Conservation (phyloP, 2,888 invertebrate genomes). For the Drosophila mimetica region DNA sequence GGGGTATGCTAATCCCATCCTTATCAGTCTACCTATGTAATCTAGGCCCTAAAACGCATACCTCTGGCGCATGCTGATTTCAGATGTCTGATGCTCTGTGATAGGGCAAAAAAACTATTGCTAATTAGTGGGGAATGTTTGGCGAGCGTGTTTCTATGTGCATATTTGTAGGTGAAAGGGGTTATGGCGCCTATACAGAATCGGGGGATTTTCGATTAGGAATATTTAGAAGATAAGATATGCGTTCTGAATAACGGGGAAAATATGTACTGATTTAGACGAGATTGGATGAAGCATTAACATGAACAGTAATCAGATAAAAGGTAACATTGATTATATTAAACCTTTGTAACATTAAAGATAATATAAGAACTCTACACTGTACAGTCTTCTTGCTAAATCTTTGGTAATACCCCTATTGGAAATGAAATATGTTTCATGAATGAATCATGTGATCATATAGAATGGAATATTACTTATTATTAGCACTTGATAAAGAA, state of each 20-base stretch:
- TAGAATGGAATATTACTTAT: no score
- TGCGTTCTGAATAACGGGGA: not conserved
- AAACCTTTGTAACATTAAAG: no score
- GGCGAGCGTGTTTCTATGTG: constrained; percentile 30
- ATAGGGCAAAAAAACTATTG: constrained; percentile 17
- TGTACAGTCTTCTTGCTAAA: no score
- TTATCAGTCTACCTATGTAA: constrained; percentile 43
- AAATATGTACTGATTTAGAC: not conserved
- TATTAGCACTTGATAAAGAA: no score
- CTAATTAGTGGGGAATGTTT: constrained; percentile 43
- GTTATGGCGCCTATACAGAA: constrained; percentile 18
- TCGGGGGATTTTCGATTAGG: constrained; percentile 24
- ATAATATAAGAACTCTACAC: no score
- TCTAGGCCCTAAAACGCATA: constrained; percentile 36
- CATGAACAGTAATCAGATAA: not conserved
- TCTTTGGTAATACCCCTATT: not conserved
- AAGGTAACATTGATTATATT: not conserved
- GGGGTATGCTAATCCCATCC: constrained; percentile 24
- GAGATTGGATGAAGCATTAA: not conserved
- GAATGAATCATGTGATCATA: no score
- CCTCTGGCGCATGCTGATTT: constrained; percentile 26
- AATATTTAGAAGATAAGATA: constrained; percentile 32
- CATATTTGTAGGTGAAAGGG: constrained; percentile 44
- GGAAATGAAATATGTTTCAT: not conserved
- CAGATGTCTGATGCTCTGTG: constrained; percentile 21